These are phyloP conservation scores for Herminia tarsipennalis DNA, from an alignment of 2,888 invertebrate species.

Conservation along the genomic window DNA sequence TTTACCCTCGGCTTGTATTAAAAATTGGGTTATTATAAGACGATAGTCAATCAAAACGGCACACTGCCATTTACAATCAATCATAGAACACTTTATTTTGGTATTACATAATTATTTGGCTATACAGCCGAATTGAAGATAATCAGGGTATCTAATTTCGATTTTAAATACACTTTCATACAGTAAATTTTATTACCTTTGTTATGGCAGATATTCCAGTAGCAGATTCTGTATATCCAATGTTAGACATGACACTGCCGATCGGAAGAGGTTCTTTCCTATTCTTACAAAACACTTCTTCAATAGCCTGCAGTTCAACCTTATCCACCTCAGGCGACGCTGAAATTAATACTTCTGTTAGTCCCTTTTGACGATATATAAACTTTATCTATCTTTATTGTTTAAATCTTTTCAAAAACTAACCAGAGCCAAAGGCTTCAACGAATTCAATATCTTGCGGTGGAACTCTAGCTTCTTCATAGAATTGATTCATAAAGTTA, in stretches of 20 bases:
- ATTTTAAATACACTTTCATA: too few relatives aligned
- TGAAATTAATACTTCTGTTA: too few relatives aligned
- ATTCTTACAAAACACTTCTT: slow-evolving; percentile 81
- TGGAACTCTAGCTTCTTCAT: slow-evolving; percentile 84
- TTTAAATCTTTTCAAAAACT: not conserved
- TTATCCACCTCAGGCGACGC: slow-evolving; percentile 86
- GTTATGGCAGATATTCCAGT: slow-evolving; percentile 83
- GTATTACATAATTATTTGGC: not conserved
- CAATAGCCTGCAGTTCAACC: slow-evolving; percentile 86
- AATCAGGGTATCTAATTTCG: too few relatives aligned
- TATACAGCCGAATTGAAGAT: too few relatives aligned
- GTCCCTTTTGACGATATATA: too few relatives aligned
- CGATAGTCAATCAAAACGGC: too few relatives aligned
- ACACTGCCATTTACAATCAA: too few relatives aligned
- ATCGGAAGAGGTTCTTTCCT: slow-evolving; percentile 85
- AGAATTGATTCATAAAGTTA: slow-evolving; percentile 62
- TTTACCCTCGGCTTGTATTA: too few relatives aligned
- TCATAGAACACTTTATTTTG: not conserved
- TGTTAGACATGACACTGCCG: slow-evolving; percentile 69
- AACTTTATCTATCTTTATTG: too few relatives aligned
- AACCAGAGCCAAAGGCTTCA: slow-evolving; percentile 88
- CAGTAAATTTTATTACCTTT: slow-evolving; percentile 73
- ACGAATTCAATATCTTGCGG: slow-evolving; percentile 86
- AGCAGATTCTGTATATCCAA: slow-evolving; percentile 64
- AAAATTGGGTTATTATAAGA: too few relatives aligned